Base-by-base conservation (phyloP, 2,888 invertebrate species). In the Dioctria rufipes region DNA sequence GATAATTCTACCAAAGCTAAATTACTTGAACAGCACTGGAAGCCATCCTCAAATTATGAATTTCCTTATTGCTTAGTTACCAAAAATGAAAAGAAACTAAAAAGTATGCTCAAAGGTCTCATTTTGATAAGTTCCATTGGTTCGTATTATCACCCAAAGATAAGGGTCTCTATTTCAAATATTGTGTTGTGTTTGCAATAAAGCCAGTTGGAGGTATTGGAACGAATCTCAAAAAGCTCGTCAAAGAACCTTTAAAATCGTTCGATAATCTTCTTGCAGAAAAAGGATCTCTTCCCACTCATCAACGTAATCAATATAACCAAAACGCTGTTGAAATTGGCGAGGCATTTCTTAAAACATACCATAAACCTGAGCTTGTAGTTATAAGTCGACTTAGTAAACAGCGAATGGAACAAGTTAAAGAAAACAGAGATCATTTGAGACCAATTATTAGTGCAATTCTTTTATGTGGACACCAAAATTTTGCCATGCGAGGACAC, bases 211-310 rank as follows among this genome's bases (percentile, higher is more conserved):
- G 63, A 9, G 25, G 25, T 11, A 39, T 39, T 25, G 25, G 11
- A 39, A 39, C 63, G 4, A 4, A 4, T 39, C 63, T 39, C 25
- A 11, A n/a, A 63, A 6, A 37, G 5, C 37, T 63, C 4, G 63
- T 63, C 4, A 63, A 63, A 63, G 63, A 63, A 9, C 63, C 63
- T 6, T 63, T n/a, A n/a, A n/a, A n/a, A n/a, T n/a, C n/a, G n/a
- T n/a, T n/a, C n/a, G n/a, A n/a, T 63, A 11, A 63, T n/a, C 25
- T 63, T 4, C 39, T 63, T 9, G 63, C 9, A 6, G 25, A 9
- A 37, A 39, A 39, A 4, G 63, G 63, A 5, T 4, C 39, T 4
- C 11, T 63, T 6, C 40, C 4, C 4, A 25, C 25, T 6, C 63
- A 63, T 39, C 63, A 63, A 39, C 63, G 63, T 4, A 63, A 63